Evolutionary conservation across 2,797 vertebrate species (phyloP), one percentile per base, ranked within the genome.

Genomic region (Sitta carolinensis): DNA sequence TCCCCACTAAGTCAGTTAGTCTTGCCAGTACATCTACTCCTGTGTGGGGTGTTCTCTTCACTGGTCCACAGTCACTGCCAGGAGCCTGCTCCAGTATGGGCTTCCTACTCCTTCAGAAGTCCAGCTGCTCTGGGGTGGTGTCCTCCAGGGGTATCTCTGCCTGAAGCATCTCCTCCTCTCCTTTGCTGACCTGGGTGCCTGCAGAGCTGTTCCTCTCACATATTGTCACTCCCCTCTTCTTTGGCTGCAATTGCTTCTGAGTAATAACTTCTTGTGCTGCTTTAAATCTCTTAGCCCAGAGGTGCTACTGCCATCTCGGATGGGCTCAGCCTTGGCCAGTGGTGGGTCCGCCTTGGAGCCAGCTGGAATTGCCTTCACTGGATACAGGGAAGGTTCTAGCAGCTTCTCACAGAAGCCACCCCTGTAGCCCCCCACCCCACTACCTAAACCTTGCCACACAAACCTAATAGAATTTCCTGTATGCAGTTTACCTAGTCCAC

Each of bases 261-360:
- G 26, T 19, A 47, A 19, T 19, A 52, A 27, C 14, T 36, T 27
- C 13, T 57, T 32, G 20, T 48, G 4, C 62, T 36, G 34, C 32
- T 47, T 63, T 19, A 47, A 47, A 26, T 57, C 13, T 52, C 19
- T 17, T 63, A 26, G 16, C 20, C 36, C 34, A 48, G 32, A 54
- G 9, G 17, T 14, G 14, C 19, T 36, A 2, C 30, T 11, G 36
- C 36, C 13, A 13, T 7, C 10, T 1, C 5, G 0, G 27, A n/a
- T 16, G n/a, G 48, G 11, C 64, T 40, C 34, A 13, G 48, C 17
- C 43, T 40, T 51, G 42, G 23, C 20, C 51, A 55, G 11, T 1
- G 6, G 11, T 7, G 7, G 17, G 11, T 32, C 48, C 10, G 3
- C 15, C 23, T 30, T 21, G 34, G 36, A 64, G 36, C n/a, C 3